A percentile compares a stretch with the other conserved stretches of the same genome.
phyloP scores from a whole-genome alignment of 2,888 invertebrate species.

The Drosophila subquinaria region DNA sequence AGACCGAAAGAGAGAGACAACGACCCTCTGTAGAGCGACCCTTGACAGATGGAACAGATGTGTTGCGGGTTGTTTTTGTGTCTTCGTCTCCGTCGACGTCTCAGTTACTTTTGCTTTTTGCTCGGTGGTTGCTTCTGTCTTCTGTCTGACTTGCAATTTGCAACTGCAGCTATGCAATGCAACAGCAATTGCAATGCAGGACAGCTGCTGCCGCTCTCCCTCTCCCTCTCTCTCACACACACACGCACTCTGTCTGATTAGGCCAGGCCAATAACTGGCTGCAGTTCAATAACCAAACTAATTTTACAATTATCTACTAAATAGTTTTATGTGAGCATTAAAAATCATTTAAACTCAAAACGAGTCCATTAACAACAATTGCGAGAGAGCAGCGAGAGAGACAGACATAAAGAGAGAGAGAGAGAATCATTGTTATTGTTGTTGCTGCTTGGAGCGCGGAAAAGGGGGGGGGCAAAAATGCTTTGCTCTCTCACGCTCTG shows the following conservation, averaged over 20 bases:
- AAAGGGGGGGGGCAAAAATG: slow-evolving; percentile 18
- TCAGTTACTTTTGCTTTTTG: slow-evolving; percentile 7
- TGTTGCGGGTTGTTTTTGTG: slow-evolving; percentile 66
- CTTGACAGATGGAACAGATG: slow-evolving; percentile 55
- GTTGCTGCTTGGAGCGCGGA: slow-evolving; percentile 11
- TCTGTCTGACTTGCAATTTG: slow-evolving; percentile 43
- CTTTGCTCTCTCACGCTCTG: background rate
- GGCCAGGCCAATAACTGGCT: slow-evolving; percentile 21
- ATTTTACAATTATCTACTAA: slow-evolving; percentile 26
- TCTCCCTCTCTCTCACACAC: background rate
- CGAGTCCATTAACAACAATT: slow-evolving; percentile 52
- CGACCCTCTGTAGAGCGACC: slow-evolving; percentile 38
- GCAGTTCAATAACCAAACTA: slow-evolving; percentile 17
- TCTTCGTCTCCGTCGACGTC: background rate
- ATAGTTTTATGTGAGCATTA: slow-evolving; percentile 60
- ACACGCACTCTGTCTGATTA: slow-evolving; percentile 3
- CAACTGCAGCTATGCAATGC: slow-evolving; percentile 48
- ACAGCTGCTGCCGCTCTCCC: slow-evolving; percentile 45
- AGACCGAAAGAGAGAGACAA: slow-evolving; percentile 21
- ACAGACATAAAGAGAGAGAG: background rate
- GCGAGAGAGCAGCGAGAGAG: slow-evolving; percentile 13
- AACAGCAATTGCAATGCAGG: slow-evolving; percentile 46
- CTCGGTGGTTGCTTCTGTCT: slow-evolving; percentile 47
- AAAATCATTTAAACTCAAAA: slow-evolving; percentile 53
- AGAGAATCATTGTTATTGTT: background rate